These are phyloP conservation scores for Pycnomerus fuliginosus DNA, from an alignment of 2,888 invertebrate species.

Conservation along the genomic window DNA sequence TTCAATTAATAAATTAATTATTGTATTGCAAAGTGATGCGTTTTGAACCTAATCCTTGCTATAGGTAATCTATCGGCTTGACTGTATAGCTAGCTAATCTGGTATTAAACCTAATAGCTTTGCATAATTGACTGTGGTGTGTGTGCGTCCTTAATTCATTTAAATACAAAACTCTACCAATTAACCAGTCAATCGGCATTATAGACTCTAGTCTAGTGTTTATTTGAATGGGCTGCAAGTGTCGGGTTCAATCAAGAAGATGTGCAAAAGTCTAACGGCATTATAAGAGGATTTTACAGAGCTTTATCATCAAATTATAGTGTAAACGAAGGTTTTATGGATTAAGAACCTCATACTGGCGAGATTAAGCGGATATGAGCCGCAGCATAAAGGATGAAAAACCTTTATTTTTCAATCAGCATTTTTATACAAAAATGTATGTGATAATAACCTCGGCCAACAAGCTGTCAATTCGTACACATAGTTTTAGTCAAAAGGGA, in stretches of 20 bases:
- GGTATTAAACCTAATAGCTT: conserved; percentile 1
- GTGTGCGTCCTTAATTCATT: conserved; percentile 1
- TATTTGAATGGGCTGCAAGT: not conserved
- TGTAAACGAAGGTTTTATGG: conserved; percentile 8
- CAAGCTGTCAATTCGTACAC: not conserved
- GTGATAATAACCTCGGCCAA: not conserved
- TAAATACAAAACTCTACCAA: conserved; percentile 2
- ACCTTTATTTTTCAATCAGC: not conserved
- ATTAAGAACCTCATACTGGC: not conserved
- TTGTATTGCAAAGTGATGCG: no score
- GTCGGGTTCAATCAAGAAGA: not conserved
- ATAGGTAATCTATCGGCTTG: no score
- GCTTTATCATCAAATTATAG: conserved; percentile 12
- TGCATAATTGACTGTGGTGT: conserved; percentile 1
- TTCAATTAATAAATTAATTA: no score
- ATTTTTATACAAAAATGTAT: conserved; percentile 1
- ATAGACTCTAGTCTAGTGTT: not conserved
- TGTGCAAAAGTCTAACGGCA: no score
- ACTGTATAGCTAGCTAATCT: conserved; percentile 1
- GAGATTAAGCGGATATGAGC: not conserved
- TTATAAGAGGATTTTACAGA: conserved; percentile 4
- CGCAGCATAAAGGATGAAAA: not conserved
- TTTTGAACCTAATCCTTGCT: no score
- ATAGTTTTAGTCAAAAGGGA: not conserved
- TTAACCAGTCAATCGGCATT: not conserved